Base-by-base conservation (phyloP, 2,113 vertebrate genomes). In the Tapirus terrestris region DNA sequence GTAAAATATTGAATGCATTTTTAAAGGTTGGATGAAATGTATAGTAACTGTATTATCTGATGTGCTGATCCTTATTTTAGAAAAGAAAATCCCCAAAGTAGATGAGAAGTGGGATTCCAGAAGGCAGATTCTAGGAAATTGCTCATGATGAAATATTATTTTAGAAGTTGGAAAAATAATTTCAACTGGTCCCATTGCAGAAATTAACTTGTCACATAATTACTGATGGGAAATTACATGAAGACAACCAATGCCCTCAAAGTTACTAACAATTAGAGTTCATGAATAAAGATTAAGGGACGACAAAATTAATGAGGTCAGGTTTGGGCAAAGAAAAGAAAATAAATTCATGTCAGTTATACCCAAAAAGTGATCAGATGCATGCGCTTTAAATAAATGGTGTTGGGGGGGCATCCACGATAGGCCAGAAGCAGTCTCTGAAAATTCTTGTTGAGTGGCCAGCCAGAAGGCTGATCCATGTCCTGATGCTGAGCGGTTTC, bases 161-260 rank as follows among this genome's bases (percentile, higher is more conserved):
- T 95, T 92, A 36, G 33, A 92, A 77, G 39, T 95, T 76, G 53
- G 81, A 93, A 97, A 96, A 91, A 83, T 83, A 83, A 93, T 60
- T 88, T 93, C 17, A 39, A 48, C 48, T 2, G 2, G 61, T 10
- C 43, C 88, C 16, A 61, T 82, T 65, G n/a, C 13, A 67, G 29
- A 86, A 77, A 92, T 68, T 68, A 93, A 75, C 67, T 60, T 72
- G 18, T 81, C 39, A 31, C 18, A 43, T 77, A 86, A 89, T 91
- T 94, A 70, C 31, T 75, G 31, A 56, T 58, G 31, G 36, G 43
- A 92, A 91, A 95, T n/a, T 45, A 87, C 48, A 58, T 68, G 53
- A 60, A 76, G 75, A 91, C 14, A 48, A 27, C 45, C 45, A 89
- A 39, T 72, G 39, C 6, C 10, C 16, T 94, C 88, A 61, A 45